Base-by-base conservation (phyloP, 2,797 vertebrate species). In the Champsocephalus gunnari region DNA sequence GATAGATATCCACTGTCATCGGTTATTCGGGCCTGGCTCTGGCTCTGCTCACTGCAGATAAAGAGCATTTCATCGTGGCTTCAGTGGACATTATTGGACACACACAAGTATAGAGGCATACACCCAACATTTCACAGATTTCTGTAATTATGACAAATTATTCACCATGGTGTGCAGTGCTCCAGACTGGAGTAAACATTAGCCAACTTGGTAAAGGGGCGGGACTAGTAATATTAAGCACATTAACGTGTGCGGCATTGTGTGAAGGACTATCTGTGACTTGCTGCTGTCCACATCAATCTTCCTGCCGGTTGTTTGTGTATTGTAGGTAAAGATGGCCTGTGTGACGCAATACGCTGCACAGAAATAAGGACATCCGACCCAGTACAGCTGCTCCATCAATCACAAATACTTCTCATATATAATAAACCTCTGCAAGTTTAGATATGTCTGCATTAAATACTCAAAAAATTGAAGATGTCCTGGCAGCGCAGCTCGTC, bases 221-320 rank as follows among this genome's bases (percentile, higher is more conserved):
- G 3, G 64, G 91, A 73, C 77, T 80, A 83, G 79, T 91, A 87
- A 90, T 92, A 91, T 92, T 93, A 92, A 92, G 54, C 92, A 92
- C 92, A 89, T 90, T 93, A 92, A 45, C 3, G 81, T 81, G 87
- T 82, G 92, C 92, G 91, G 92, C 88, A 50, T 83, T 90, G 82
- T 93, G 88, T 94, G 93, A 95, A 93, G 94, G 92, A 87, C 80
- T 90, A 82, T 91, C 90, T 93, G 91, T 88, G 92, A 90, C 87
- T 85, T 45, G 79, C 72, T 85, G 79, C 75, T 77, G 85, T 86
- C 74, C 54, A 85, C 89, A 91, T 97, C 95, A 94, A 95, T 97
- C 95, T 96, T 88, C 24, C 79, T 93, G 94, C 92, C 82, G 75
- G 53, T 81, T 81, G 66, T 92, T 91, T 87, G 90, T 75, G 56